These are phyloP conservation scores for Operophtera brumata DNA, from an alignment of 2,888 invertebrate genomes.

Conservation along the genomic window DNA sequence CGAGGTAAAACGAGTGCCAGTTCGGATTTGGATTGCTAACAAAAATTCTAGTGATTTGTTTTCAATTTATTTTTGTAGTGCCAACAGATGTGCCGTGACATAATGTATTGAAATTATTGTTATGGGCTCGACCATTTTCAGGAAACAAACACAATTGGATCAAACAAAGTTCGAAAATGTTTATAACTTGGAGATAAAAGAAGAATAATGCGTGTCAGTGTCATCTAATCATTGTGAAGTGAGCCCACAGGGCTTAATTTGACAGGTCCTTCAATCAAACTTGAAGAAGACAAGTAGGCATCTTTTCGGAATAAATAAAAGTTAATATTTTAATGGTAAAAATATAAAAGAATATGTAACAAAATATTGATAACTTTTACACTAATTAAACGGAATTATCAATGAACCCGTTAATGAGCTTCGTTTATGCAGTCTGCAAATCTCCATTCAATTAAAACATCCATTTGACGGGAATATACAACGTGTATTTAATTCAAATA, in stretches of 20 bases:
- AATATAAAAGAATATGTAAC: too few relatives aligned
- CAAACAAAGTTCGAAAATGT: neutral
- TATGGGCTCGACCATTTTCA: slow-evolving; percentile 3
- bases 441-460: neutral
- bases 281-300: too few relatives aligned
- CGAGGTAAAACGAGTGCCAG: slow-evolving; percentile 46
- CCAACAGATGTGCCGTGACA: slow-evolving; percentile 53
- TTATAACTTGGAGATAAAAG: neutral
- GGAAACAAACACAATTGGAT: neutral
- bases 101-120: slow-evolving; percentile 37
- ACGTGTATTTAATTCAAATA: neutral
- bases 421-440: neutral
- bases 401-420: neutral
- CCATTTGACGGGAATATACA: neutral
- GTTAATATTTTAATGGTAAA: too few relatives aligned
- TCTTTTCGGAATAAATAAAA: too few relatives aligned
- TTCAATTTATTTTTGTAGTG: slow-evolving; percentile 56
- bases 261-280: slow-evolving; percentile 1
- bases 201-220: neutral
- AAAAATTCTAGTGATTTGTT: slow-evolving; percentile 56
- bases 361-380: too few relatives aligned
- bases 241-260: slow-evolving; percentile 15
- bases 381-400: neutral
- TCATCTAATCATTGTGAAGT: neutral
- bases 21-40: slow-evolving; percentile 57